Conservation (phyloP, 1,140 invertebrate genomes). For the Habropoda laboriosa region DNA sequence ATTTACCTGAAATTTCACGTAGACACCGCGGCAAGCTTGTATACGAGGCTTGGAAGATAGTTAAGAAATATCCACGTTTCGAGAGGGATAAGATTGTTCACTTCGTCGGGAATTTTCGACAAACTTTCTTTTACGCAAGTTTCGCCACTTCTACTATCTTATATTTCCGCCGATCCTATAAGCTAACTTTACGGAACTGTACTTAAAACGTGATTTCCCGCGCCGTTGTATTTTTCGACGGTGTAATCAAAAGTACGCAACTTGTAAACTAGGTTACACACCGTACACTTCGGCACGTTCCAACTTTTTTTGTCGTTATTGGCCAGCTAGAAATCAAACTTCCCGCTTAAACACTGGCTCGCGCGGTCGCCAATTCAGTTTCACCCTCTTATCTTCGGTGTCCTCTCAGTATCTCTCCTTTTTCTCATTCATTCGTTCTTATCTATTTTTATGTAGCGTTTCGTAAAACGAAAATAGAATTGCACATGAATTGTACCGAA, state of each 20-base stretch:
- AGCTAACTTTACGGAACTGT: conserved; percentile 40
- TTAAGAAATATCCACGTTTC: conserved; percentile 41
- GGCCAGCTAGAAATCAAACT: not conserved
- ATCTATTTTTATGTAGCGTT: no score
- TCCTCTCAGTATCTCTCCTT: no score
- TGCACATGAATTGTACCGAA: no score
- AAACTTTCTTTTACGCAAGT: conserved; percentile 40
- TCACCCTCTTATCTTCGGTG: no score
- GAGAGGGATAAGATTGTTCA: conserved; percentile 37
- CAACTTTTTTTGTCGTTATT: conserved; percentile 10
- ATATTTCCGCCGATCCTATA: conserved; percentile 35
- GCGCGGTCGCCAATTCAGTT: not conserved
- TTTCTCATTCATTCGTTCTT: no score
- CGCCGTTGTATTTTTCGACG: conserved; percentile 34
- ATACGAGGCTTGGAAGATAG: conserved; percentile 4
- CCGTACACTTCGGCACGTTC: not conserved
- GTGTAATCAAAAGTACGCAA: conserved; percentile 37
- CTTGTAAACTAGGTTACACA: conserved; percentile 33
- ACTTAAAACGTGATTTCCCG: conserved; percentile 40
- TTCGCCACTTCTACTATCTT: conserved; percentile 26
- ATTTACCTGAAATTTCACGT: conserved; percentile 33
- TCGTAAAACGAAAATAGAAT: no score
- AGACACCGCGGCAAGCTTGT: conserved; percentile 3
- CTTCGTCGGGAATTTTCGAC: conserved; percentile 37
- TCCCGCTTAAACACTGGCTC: not conserved